Conservation (phyloP, 2,797 vertebrate species). For the Sebastolobus altivelis region DNA sequence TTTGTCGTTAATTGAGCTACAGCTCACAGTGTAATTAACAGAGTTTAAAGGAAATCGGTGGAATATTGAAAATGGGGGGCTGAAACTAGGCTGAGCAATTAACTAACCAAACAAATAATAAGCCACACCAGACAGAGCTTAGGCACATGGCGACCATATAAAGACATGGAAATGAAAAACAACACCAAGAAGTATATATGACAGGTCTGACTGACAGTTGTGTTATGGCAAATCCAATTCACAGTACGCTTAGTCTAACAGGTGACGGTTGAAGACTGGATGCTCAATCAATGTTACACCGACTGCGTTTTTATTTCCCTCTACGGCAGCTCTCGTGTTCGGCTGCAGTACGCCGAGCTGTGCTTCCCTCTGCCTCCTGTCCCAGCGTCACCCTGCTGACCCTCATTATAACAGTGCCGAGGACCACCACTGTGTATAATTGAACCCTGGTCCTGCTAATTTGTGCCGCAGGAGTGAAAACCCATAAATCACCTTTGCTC, state of each 20-base stretch:
- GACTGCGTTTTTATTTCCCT: background rate
- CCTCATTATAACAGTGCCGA: constrained; percentile 64
- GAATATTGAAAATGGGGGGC: constrained; percentile 48
- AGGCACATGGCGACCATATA: background rate
- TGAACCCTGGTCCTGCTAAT: constrained; percentile 57
- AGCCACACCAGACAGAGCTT: constrained; percentile 14
- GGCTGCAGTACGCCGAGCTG: constrained; percentile 10
- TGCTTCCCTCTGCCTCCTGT: constrained; percentile 26
- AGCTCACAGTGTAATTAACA: constrained; percentile 25
- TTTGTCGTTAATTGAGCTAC: background rate
- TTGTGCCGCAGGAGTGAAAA: constrained; percentile 46
- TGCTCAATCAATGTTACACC: constrained; percentile 30
- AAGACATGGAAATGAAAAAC: constrained; percentile 24
- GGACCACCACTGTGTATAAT: constrained; percentile 42
- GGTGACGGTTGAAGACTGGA: constrained; percentile 17
- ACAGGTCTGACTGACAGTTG: constrained; percentile 45
- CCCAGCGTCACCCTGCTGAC: constrained; percentile 44
- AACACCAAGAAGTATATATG: background rate
- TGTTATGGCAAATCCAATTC: constrained; percentile 23
- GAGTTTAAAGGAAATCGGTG: constrained; percentile 50
- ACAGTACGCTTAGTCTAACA: background rate
- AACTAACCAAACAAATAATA: constrained; percentile 51
- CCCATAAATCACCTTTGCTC: constrained; percentile 51
- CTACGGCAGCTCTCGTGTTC: constrained; percentile 8
- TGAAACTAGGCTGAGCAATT: constrained; percentile 34